Percentiles rank a stretch among this genome's conserved stretches.
phyloP scores from a whole-genome alignment of 2,888 invertebrate species.

The Rhagonycha lutea region DNA sequence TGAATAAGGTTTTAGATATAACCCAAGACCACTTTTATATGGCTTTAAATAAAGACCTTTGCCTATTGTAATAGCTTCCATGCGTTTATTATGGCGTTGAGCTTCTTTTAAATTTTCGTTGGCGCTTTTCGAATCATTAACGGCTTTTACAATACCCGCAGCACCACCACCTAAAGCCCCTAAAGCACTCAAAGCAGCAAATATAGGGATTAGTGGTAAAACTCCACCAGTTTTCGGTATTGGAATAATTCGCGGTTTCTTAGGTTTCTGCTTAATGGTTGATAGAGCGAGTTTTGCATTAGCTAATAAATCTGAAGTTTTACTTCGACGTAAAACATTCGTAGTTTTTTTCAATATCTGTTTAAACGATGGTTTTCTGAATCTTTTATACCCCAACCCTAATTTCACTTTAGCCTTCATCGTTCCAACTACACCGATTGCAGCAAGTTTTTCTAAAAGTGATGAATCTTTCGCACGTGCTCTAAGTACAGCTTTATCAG shows the following conservation, averaged over 20 bases:
- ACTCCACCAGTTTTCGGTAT: constrained; percentile 46
- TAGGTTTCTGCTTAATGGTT: neutral
- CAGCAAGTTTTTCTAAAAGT: constrained; percentile 42
- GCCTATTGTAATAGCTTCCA: constrained; percentile 47
- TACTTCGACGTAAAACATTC: neutral
- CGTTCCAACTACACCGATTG: constrained; percentile 38
- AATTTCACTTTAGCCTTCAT: constrained; percentile 46
- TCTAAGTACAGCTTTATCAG: constrained; percentile 42
- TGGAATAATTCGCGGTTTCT: constrained; percentile 34
- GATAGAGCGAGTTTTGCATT: neutral
- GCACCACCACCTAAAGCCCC: constrained; percentile 48
- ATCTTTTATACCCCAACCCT: constrained; percentile 35
- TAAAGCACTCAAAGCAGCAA: constrained; percentile 45
- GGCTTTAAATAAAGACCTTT: constrained; percentile 45
- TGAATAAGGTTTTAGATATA: constrained; percentile 27
- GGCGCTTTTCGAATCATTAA: constrained; percentile 44
- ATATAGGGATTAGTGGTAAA: constrained; percentile 44
- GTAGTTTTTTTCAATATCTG: constrained; percentile 24
- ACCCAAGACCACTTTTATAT: constrained; percentile 33
- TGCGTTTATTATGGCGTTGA: constrained; percentile 46
- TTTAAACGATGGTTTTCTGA: constrained; percentile 6
- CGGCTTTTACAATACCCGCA: constrained; percentile 46
- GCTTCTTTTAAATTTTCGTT: constrained; percentile 42
- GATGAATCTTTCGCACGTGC: constrained; percentile 40
- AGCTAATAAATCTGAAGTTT: neutral